phyloP scores from a whole-genome alignment of 2,113 vertebrate genomes.

The Lamprologus speciosus region DNA sequence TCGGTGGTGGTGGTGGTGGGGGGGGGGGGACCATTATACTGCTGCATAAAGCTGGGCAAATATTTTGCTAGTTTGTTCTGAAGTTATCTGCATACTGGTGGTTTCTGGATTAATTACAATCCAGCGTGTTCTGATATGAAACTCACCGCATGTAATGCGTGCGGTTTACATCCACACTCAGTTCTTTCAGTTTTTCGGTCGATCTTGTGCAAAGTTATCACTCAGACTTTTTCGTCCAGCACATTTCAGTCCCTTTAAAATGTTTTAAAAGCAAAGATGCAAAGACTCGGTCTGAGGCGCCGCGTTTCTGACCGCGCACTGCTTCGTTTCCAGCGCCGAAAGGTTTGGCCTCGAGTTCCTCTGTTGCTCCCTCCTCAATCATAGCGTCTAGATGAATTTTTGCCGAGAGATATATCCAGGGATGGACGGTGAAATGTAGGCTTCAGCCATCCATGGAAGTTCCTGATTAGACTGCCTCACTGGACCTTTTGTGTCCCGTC shows the following conservation, averaged over 20 bases:
- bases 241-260: background rate
- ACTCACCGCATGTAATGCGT: background rate
- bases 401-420: slow-evolving; percentile 60
- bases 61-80: slow-evolving; percentile 51
- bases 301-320: background rate
- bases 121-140: background rate
- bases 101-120: background rate
- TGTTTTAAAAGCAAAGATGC: background rate
- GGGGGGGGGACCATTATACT: slow-evolving; percentile 27
- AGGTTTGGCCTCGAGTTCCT: slow-evolving; percentile 34
- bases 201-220: background rate
- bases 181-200: background rate
- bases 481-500: slow-evolving; percentile 73
- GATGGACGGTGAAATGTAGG: slow-evolving; percentile 62
- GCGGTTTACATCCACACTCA: background rate
- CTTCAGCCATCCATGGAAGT: slow-evolving; percentile 75
- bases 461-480: slow-evolving; percentile 77
- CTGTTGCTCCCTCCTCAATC: slow-evolving; percentile 57
- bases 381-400: slow-evolving; percentile 63
- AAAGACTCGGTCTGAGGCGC: background rate
- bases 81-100: slow-evolving; percentile 18
- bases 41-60: slow-evolving; percentile 53
- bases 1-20: background rate
- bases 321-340: slow-evolving; percentile 24
- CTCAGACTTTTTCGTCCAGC: background rate